Conservation (phyloP, 2,113 vertebrate genomes). For the Danio rerio region GRCz12tu NC_133188.1:35397501-35398000, state of each 20-base stretch:
- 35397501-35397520: too few relatives aligned
- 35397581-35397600: background rate
- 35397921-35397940: constrained; percentile 23
- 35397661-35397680: too few relatives aligned
- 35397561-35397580: too few relatives aligned
- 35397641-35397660: too few relatives aligned
- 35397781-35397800: background rate
- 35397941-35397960: constrained; percentile 11
- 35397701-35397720: background rate
- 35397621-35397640: too few relatives aligned
- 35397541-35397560: too few relatives aligned
- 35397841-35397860: constrained; percentile 23
- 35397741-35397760: background rate
- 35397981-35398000: constrained; percentile 46
- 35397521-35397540: too few relatives aligned
- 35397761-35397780: background rate
- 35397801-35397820: constrained; percentile 6
- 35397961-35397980: constrained; percentile 29
- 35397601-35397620: background rate
- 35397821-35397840: background rate
- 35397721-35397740: too few relatives aligned
- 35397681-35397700: too few relatives aligned
- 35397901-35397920: background rate
- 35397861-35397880: constrained; percentile 1
- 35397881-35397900: constrained; percentile 18